Evolutionary conservation across 2,113 vertebrate genomes (phyloP).

Genomic region (Athene noctua): DNA sequence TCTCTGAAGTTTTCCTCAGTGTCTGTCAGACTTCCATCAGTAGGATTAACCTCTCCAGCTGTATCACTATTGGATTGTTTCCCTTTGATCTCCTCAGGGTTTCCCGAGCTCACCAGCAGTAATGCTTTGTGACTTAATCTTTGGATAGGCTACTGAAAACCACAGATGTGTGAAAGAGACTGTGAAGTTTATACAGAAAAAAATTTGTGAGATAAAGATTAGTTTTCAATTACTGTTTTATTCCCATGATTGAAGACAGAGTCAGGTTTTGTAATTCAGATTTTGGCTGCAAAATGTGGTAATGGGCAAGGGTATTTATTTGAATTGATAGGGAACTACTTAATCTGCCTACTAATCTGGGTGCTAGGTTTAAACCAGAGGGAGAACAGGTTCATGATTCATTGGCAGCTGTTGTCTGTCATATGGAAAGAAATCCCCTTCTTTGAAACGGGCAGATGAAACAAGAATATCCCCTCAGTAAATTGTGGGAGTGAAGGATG

Average conservation of each 20-base stretch:
- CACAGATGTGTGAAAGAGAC: background rate
- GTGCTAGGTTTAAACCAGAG: background rate
- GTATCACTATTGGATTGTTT: background rate
- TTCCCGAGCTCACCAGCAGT: background rate
- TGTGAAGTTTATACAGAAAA: background rate
- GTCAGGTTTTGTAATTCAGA: background rate
- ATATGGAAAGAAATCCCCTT: background rate
- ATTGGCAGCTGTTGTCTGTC: background rate
- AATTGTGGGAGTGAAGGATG: constrained; percentile 20
- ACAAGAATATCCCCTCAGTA: background rate
- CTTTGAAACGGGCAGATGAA: background rate
- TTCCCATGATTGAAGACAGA: constrained; percentile 25
- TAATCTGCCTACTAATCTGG: background rate
- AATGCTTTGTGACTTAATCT: background rate
- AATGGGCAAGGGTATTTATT: background rate
- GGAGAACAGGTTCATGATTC: background rate
- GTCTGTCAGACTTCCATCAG: background rate
- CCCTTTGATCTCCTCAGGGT: background rate
- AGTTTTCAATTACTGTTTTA: constrained; percentile 39
- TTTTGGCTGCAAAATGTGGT: background rate
- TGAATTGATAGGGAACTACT: background rate
- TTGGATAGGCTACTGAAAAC: background rate
- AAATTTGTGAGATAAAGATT: background rate
- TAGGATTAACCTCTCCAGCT: background rate
- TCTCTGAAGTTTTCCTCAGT: background rate